Base-by-base conservation (phyloP, 1,140 invertebrate genomes). In the Cotesia vestalis region DNA sequence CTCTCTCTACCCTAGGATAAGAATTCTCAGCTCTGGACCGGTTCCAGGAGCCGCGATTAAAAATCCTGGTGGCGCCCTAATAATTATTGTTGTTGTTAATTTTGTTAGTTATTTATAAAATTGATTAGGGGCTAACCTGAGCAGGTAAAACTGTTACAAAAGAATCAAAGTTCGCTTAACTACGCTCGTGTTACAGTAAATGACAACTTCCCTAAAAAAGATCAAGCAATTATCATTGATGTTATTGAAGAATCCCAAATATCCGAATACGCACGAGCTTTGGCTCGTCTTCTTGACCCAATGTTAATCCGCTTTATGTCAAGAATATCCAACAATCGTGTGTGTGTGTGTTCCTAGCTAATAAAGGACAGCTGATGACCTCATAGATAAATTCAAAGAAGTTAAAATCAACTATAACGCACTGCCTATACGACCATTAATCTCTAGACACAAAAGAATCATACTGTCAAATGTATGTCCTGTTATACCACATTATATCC, bases 191-290 rank as follows among this genome's bases (percentile, higher is more conserved):
- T n/a, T n/a, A n/a, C n/a, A n/a, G n/a, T n/a, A n/a, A n/a, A n/a
- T n/a, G 46, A 67, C 40, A 27, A 12, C 6, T 67, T 67, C 40
- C 66, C 66, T 3, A 67, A 52, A 17, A 67, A 67, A 14, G 66
- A 67, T 52, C 52, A 27, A 53, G 66, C 66, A 3, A 2, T 67
- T 20, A 67, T 67, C 20, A 67, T 67, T 6, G 52, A 67, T 35
- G 6, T 40, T 20, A 17, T 14, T 4, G 66, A 67, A 5, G 20
- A 40, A 4, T 3, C 12, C 1, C 38, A 0, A 8, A 8, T 67
- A 36, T 17, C 11, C 3, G 66, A 67, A 4, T 67, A 67, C 40
- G 4, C 40, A 9, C 12, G 5, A 3, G 66, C 66, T 3, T 4
- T 67, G 4, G 38, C 66, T 53, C 1, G n/a, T 67, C 5, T 27